These are phyloP conservation scores for Theonella swinhoei DNA, from an alignment of 37 sponge, comb jelly and placozoan species.

Conservation along the genomic window DNA sequence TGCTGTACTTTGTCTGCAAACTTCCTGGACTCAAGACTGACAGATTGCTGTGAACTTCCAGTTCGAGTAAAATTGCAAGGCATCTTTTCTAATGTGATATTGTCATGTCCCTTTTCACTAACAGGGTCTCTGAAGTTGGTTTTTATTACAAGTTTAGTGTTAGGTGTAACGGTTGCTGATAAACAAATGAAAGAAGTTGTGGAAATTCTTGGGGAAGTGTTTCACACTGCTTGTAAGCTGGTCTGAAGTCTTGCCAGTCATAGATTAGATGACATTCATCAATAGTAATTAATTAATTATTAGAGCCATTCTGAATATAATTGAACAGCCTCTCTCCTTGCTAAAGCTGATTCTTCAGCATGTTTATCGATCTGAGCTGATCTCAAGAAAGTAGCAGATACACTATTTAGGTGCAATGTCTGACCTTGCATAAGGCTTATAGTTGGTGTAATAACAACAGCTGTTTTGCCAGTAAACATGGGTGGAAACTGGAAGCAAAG, in stretches of 20 bases:
- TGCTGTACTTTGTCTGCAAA: background rate
- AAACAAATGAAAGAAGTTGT: background rate
- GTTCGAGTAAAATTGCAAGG: background rate
- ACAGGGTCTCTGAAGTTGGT: background rate
- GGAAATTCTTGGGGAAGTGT: background rate
- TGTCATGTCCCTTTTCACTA: background rate
- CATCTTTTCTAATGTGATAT: background rate
- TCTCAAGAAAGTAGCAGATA: background rate
- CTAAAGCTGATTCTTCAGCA: background rate
- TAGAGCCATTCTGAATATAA: background rate
- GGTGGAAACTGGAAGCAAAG: conserved; percentile 20
- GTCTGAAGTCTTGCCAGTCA: conserved; percentile 4
- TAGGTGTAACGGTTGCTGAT: conserved; percentile 7
- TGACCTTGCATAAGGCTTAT: conserved; percentile 41
- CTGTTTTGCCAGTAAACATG: background rate
- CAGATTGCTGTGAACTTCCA: background rate
- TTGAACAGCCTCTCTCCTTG: background rate
- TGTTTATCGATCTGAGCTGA: conserved; percentile 7
- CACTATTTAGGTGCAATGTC: background rate
- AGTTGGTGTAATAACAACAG: conserved; percentile 21
- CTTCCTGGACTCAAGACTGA: background rate
- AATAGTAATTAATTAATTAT: background rate
- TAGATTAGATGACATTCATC: conserved; percentile 33
- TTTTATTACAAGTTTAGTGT: background rate
- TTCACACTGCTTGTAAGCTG: background rate